Evolutionary conservation across 2,888 invertebrate genomes (phyloP), one percentile per base, ranked within the genome.

Genomic region (Dermolepida albohirtum): DNA sequence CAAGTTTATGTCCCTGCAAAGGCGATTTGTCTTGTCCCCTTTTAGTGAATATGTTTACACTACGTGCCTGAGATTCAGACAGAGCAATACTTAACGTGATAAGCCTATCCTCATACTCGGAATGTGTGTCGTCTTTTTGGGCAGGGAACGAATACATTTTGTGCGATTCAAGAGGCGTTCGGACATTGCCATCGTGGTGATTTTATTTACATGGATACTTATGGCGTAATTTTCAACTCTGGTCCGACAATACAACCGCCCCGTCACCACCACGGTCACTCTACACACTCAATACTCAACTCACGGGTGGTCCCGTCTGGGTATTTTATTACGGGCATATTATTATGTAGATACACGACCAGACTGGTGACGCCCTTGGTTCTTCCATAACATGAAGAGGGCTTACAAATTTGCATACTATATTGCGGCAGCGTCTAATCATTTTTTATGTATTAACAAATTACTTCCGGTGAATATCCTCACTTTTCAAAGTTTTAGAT

Each of bases 231-330:
- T 64, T 64, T 54, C 52, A 43, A 43, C 29, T 43, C 34, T 29
- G 43, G 51, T 14, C 27, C 17, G 52, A 64, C 52, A 57, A 49
- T 66, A 39, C 40, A 40, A 41, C 27, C 29, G 39, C 34, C 49
- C 47, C 59, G 49, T 62, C 59, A 62, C 47, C 57, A 50, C 39
- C 59, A 16, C 40, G 49, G 17, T 29, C 43, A 29, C 22, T 41
- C 62, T 14, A 12, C 49, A 16, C 41, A 22, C 39, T 39, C 43
- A 59, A 11, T 27, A 59, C 59, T 59, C 50, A 54, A 41, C 66
- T 66, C 66, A 66, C 51, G 66, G 66, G 66, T 66, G 66, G 59
- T 66, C 66, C 39, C 59, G 66, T 50, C 66, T 29, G 34, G 39
- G 43, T 66, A 57, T 66, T 66, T 66, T 66, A 66, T 66, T 57